These are phyloP conservation scores for Eupristina koningsbergeri DNA, from an alignment of 1,140 invertebrate species.

Conservation along the genomic window DNA sequence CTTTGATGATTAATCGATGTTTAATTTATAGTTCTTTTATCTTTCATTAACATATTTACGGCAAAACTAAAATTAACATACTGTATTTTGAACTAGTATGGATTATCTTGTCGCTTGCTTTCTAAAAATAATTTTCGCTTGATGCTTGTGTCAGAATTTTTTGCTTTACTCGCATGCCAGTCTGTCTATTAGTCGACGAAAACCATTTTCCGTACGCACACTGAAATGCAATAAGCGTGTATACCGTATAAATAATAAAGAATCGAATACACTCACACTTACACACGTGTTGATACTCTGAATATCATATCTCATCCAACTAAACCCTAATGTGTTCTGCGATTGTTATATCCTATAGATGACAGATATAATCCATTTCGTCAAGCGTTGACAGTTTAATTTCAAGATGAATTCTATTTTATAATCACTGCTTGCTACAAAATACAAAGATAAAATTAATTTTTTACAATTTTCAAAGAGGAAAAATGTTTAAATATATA, in stretches of 20 bases:
- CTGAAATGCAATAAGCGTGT: background rate
- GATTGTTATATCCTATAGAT: constrained; percentile 4
- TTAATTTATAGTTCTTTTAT: background rate
- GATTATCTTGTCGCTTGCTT: constrained; percentile 1
- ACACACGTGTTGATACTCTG: constrained; percentile 45
- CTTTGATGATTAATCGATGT: background rate
- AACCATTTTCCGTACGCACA: background rate
- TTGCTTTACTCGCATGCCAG: constrained; percentile 1
- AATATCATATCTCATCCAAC: constrained; percentile 49
- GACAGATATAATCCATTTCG: constrained; percentile 42
- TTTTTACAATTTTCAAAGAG: background rate
- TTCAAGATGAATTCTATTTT: constrained; percentile 24
- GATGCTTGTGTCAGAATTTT: constrained; percentile 17
- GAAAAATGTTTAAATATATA: too few relatives aligned
- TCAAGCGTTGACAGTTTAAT: constrained; percentile 11
- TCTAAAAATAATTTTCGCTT: constrained; percentile 29
- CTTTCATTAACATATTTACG: background rate
- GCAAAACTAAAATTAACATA: constrained; percentile 10
- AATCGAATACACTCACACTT: background rate
- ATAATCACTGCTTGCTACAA: background rate
- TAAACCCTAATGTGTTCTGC: background rate
- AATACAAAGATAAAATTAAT: background rate
- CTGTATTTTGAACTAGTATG: background rate
- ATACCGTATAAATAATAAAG: constrained; percentile 37
- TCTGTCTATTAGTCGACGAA: constrained; percentile 12